Conservation (phyloP, 2,113 vertebrate genomes). For the Noctilio leporinus region DNA sequence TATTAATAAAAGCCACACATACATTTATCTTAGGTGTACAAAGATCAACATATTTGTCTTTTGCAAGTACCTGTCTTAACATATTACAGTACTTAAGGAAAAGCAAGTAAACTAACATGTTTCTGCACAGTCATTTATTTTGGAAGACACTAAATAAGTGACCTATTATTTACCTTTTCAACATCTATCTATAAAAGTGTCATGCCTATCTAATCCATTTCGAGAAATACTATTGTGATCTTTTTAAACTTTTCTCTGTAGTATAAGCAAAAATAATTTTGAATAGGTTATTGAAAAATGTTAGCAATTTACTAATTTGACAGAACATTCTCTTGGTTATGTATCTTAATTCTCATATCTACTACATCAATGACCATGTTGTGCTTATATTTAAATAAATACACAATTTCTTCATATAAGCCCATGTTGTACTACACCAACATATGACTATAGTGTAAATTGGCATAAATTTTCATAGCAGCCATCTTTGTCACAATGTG, state of each 20-base stretch:
- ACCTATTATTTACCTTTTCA: background rate
- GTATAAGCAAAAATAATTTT: background rate
- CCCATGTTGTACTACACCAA: background rate
- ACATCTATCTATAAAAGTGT: background rate
- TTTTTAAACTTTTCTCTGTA: background rate
- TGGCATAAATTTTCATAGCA: background rate
- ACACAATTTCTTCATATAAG: background rate
- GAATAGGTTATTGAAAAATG: background rate
- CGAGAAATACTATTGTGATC: background rate
- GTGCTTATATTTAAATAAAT: background rate
- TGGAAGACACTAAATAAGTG: background rate
- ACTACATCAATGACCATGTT: background rate
- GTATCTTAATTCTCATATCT: background rate
- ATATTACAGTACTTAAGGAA: background rate
- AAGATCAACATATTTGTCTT: background rate
- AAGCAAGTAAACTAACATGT: background rate
- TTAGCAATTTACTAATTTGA: background rate
- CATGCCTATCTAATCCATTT: background rate
- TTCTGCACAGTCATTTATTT: background rate
- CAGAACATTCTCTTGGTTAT: background rate
- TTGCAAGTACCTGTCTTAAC: background rate
- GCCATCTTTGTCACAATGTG: background rate
- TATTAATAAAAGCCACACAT: background rate
- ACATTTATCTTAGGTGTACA: background rate
- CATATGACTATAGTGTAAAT: background rate